A percentile compares a stretch with the other conserved stretches of the same genome.
These are phyloP conservation scores for Cynopterus brachyotis DNA, from an alignment of 2,113 vertebrate species.

Conservation along the genomic window DNA sequence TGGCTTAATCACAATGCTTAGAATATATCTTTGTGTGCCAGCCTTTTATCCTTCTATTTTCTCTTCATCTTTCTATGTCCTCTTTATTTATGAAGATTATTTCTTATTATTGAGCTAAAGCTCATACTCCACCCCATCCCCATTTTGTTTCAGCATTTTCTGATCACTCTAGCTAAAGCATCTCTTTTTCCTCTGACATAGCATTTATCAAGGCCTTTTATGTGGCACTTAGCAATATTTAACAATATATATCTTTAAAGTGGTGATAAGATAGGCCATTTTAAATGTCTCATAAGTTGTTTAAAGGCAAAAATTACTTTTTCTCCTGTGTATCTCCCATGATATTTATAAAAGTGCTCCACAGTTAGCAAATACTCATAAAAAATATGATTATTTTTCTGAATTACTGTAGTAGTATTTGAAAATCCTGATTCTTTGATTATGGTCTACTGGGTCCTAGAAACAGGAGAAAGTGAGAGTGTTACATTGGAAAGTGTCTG, in stretches of 20 bases:
- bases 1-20: neutral
- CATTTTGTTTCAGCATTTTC: neutral
- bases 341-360: neutral
- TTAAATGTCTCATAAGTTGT: neutral
- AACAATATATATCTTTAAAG: neutral
- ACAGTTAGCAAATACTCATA: neutral
- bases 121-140: accelerated
- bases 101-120: neutral
- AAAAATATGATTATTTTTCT: neutral
- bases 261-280: neutral
- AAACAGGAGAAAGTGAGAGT: neutral
- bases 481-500: neutral
- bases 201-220: neutral
- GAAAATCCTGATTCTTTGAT: neutral
- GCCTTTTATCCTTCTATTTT: neutral
- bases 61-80: neutral
- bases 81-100: neutral
- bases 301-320: constrained; percentile 7
- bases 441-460: neutral
- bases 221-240: neutral
- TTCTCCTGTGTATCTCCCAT: neutral
- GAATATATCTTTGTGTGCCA: neutral
- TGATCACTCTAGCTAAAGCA: neutral
- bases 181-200: neutral
- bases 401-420: neutral